These are phyloP conservation scores for Ephialtes manifestator DNA, from an alignment of 2,888 invertebrate species.

Conservation along the genomic window DNA sequence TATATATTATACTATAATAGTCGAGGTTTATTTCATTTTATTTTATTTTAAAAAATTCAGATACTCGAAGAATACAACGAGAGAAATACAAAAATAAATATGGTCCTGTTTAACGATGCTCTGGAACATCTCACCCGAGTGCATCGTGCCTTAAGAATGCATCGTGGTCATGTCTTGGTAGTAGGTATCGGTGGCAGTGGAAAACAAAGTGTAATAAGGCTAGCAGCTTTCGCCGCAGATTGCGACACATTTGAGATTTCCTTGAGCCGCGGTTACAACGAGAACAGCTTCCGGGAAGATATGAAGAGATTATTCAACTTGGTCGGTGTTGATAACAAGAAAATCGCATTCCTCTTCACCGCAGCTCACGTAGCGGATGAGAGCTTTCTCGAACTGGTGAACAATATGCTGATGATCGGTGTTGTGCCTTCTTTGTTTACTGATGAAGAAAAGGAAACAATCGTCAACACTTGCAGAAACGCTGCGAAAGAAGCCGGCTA, in stretches of 20 bases:
- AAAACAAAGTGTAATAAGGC: constrained; percentile 92
- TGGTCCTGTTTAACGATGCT: constrained; percentile 97
- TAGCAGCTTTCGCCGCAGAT: constrained; percentile 94
- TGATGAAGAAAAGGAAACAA: constrained; percentile 95
- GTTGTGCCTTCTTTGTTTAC: constrained; percentile 94
- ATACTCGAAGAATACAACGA: constrained; percentile 96
- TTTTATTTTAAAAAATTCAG: constrained; percentile 83
- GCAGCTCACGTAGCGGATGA: constrained; percentile 94
- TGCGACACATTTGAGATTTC: constrained; percentile 94
- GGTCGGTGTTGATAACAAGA: constrained; percentile 93
- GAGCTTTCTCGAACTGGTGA: constrained; percentile 95
- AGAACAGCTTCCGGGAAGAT: constrained; percentile 94
- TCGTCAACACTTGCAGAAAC: constrained; percentile 90
- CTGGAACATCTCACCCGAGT: constrained; percentile 96
- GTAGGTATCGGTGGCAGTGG: constrained; percentile 97
- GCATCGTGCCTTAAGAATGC: constrained; percentile 94
- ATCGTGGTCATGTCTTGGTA: constrained; percentile 93
- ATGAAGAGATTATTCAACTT: constrained; percentile 92
- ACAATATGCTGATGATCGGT: constrained; percentile 96
- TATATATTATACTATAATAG: too few species aligned
- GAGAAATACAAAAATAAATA: constrained; percentile 90
- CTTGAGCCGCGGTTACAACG: constrained; percentile 94
- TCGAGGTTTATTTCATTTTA: too few species aligned
- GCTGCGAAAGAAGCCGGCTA: constrained; percentile 91
- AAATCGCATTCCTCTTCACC: constrained; percentile 93